These are phyloP conservation scores for Erpornis zantholeuca DNA, from an alignment of 2,113 vertebrate species.

Conservation along the genomic window DNA sequence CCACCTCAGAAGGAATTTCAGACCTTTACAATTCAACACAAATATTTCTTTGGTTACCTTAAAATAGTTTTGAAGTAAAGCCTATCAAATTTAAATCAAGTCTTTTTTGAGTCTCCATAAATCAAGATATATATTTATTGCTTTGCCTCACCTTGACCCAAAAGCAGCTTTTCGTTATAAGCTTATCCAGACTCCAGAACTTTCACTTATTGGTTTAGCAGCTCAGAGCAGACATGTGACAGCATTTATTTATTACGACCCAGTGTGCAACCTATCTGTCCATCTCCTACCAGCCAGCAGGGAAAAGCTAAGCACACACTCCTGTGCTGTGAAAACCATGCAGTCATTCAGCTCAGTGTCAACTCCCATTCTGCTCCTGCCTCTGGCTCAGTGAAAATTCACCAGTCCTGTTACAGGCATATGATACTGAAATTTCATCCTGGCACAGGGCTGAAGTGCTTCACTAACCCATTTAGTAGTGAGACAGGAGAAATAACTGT, in stretches of 20 bases:
- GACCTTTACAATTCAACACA: neutral
- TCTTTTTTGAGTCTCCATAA: neutral
- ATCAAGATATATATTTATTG: neutral
- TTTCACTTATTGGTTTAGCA: neutral
- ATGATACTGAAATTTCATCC: neutral
- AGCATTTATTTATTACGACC: neutral
- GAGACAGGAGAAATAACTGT: neutral
- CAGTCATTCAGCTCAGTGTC: neutral
- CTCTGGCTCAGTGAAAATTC: neutral
- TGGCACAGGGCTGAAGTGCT: neutral
- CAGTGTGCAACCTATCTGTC: neutral
- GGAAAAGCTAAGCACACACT: neutral
- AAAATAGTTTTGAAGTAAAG: neutral
- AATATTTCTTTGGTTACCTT: neutral
- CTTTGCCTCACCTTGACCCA: neutral
- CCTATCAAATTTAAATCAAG: neutral
- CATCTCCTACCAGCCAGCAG: neutral
- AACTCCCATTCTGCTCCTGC: neutral
- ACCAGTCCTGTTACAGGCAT: neutral
- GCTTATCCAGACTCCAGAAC: neutral
- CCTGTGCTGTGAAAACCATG: accelerated
- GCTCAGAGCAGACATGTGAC: neutral
- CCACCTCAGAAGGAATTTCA: neutral
- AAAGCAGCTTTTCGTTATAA: neutral
- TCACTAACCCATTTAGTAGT: neutral